Conservation (phyloP, 2,797 vertebrate species). For the Oreochromis grahami region DNA sequence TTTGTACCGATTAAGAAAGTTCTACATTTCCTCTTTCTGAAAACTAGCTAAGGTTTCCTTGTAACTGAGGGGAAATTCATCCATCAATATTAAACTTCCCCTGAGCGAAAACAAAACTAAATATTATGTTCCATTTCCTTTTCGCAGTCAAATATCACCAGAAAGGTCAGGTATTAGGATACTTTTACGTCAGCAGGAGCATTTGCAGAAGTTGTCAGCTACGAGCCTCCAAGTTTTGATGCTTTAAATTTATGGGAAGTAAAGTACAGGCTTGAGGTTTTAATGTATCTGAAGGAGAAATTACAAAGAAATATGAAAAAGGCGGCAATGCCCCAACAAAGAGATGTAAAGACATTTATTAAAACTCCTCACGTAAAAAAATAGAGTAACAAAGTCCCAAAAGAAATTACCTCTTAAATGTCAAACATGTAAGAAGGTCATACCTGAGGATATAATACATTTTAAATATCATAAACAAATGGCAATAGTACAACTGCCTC, state of each 20-base stretch:
- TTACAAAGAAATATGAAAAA: background rate
- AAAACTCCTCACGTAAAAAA: background rate
- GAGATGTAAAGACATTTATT: background rate
- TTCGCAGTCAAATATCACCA: background rate
- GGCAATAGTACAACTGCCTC: background rate
- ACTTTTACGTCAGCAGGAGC: background rate
- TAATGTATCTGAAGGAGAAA: background rate
- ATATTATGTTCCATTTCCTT: background rate
- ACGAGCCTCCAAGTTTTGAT: background rate
- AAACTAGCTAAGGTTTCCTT: background rate
- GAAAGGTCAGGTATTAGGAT: background rate
- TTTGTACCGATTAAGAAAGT: background rate
- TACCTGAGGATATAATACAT: background rate
- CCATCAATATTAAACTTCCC: background rate
- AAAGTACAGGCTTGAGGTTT: background rate
- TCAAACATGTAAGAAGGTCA: conserved; percentile 8
- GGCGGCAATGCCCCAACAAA: background rate
- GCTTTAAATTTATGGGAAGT: background rate
- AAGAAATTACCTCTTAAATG: conserved; percentile 27
- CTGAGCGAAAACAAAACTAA: background rate
- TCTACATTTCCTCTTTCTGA: background rate
- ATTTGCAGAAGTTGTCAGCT: background rate
- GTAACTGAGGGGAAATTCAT: background rate
- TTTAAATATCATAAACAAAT: conserved; percentile 9
- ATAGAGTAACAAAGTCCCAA: background rate